Conservation (phyloP, 2,797 vertebrate species). For the Caiman crocodilus region DNA sequence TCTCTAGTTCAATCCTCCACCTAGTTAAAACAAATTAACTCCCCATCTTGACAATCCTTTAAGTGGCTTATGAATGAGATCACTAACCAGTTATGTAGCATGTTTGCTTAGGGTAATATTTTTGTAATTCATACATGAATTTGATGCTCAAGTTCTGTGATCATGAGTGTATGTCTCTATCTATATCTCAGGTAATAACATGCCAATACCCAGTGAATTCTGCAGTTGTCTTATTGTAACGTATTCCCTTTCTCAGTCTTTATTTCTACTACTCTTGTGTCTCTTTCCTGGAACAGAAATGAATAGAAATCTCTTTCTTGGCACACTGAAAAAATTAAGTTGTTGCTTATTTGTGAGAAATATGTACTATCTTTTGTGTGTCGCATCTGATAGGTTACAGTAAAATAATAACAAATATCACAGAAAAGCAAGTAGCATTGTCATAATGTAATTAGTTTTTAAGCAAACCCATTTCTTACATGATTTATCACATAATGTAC, state of each 20-base stretch:
- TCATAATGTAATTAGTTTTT: not conserved
- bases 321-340: not conserved
- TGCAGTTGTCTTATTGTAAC: not conserved
- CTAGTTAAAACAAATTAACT: not conserved
- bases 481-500: not conserved
- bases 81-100: fast-evolving
- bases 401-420: not conserved
- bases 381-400: not conserved
- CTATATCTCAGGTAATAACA: not conserved
- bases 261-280: not conserved
- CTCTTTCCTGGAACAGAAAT: not conserved
- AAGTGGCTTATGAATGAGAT: not conserved
- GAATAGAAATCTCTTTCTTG: not conserved
- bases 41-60: not conserved
- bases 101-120: not conserved
- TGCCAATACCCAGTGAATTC: not conserved
- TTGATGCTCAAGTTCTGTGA: not conserved
- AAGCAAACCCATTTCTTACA: not conserved
- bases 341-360: not conserved
- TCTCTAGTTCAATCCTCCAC: not conserved
- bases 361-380: not conserved
- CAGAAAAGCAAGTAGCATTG: not conserved
- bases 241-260: not conserved
- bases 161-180: fast-evolving
- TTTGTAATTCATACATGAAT: not conserved